These are phyloP conservation scores for Latrodectus elegans DNA, from an alignment of 2,888 invertebrate genomes.

Conservation along the genomic window DNA sequence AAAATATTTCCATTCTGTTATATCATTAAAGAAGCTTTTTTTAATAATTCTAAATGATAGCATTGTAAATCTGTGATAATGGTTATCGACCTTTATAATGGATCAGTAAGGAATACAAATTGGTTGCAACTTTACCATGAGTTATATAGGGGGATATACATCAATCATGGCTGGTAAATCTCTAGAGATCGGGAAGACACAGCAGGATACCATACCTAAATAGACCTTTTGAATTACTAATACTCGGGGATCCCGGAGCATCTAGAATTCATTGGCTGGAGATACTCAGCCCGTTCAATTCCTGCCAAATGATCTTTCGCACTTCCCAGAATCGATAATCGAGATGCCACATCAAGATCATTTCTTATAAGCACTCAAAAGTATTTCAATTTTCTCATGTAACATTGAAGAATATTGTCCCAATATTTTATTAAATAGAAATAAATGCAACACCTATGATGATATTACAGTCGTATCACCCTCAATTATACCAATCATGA, in stretches of 20 bases:
- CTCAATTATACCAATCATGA: too few relatives aligned
- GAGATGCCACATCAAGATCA: background rate
- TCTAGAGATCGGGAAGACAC: background rate
- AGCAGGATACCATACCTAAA: background rate
- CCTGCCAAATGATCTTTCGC: background rate
- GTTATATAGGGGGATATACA: background rate
- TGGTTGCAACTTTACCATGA: too few relatives aligned
- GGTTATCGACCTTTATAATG: too few relatives aligned
- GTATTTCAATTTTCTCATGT: background rate
- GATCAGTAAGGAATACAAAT: too few relatives aligned
- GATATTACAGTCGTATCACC: too few relatives aligned
- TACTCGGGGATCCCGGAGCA: background rate
- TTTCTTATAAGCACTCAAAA: background rate
- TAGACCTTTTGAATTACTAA: background rate
- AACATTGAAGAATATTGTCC: background rate
- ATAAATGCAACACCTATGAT: too few relatives aligned
- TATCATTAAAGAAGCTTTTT: too few relatives aligned
- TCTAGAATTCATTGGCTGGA: background rate
- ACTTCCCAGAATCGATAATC: background rate
- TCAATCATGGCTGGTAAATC: background rate
- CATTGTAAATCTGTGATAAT: too few relatives aligned
- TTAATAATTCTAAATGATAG: too few relatives aligned
- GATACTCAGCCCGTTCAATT: background rate
- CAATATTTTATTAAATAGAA: too few relatives aligned
- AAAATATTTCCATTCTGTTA: too few relatives aligned